Base-by-base conservation (phyloP, 2,797 vertebrate species). In the Hyperoplus lanceolatus region DNA sequence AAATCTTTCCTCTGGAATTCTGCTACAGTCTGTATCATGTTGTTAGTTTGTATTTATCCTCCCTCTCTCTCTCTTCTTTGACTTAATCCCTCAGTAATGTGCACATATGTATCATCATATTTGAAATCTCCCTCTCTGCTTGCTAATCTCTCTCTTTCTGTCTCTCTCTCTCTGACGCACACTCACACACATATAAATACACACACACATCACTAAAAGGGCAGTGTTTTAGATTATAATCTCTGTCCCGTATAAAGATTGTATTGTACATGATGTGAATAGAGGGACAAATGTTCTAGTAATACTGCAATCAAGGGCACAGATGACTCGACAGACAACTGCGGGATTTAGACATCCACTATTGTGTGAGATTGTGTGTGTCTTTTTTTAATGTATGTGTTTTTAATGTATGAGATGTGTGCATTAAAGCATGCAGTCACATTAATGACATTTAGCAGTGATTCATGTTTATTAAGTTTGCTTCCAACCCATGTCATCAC, bases 361-460 rank as follows among this genome's bases (percentile, higher is more conserved):
- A 5, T 9, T 72, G 56, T 59, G 54, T 71, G 59, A 39, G 77
- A 49, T 61, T 62, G 58, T 45, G 54, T 45, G 48, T 42, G 58
- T 14, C 14, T 46, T 42, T 42, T 42, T 42, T 61, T 54, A 79
- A 67, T 48, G 58, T 62, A 82, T 58, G 53, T n/a, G n/a, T 42
- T 42, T 42, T 61, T 54, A 79, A 67, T 48, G 58, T 62, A 82
- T 58, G 53, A 46, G 14, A 57, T 62, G 45, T 61, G 42, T 71
- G 64, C 56, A 72, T 74, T 76, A 63, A 83, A 80, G 59, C 69
- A 59, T 59, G 58, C 9, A 50, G 61, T 79, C 51, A 75, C 55
- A 78, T 86, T 78, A 48, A 58, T n/a, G 42, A 68, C 72, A 74
- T 75, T 79, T 63, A 73, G 5, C 58, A 48, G 1, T 53, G 72